A percentile compares a stretch with the other conserved stretches of the same genome.
phyloP scores from a whole-genome alignment of 2,888 invertebrate genomes.

The Oscheius sp. region DNA sequence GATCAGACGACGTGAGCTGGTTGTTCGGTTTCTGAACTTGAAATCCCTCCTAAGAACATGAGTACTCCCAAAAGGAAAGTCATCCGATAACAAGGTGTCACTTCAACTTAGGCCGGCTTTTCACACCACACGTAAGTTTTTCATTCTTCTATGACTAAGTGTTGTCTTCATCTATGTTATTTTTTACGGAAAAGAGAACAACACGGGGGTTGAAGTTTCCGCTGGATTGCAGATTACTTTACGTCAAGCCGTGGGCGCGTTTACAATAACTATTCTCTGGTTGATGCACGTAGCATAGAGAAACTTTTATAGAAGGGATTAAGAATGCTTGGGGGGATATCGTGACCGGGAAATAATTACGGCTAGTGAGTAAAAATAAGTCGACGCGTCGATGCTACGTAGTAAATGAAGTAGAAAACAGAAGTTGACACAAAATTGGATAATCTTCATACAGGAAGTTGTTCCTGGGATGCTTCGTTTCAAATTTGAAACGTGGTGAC shows the following conservation, averaged over 20 bases:
- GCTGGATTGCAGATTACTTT: slow-evolving; percentile 14
- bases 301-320: neutral
- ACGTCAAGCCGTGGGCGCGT: slow-evolving; percentile 1
- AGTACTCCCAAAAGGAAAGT: slow-evolving; percentile 1
- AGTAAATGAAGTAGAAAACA: too few relatives aligned
- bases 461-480: too few relatives aligned
- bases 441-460: neutral
- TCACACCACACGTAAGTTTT: neutral
- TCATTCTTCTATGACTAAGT: too few relatives aligned
- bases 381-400: too few relatives aligned
- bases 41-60: slow-evolving; percentile 9
- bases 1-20: slow-evolving; percentile 26
- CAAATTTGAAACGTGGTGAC: too few relatives aligned
- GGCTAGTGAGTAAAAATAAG: too few relatives aligned
- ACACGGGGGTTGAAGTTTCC: slow-evolving; percentile 16
- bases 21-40: slow-evolving; percentile 33
- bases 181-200: neutral
- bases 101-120: neutral
- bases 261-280: too few relatives aligned
- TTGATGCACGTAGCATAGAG: too few relatives aligned
- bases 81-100: too few relatives aligned
- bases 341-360: too few relatives aligned
- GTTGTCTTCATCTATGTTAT: too few relatives aligned
- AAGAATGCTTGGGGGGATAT: neutral
- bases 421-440: too few relatives aligned